Percentiles rank a stretch among this genome's conserved stretches.
phyloP scores from a whole-genome alignment of 2,113 vertebrate species.

The Ptyas mucosa region DNA sequence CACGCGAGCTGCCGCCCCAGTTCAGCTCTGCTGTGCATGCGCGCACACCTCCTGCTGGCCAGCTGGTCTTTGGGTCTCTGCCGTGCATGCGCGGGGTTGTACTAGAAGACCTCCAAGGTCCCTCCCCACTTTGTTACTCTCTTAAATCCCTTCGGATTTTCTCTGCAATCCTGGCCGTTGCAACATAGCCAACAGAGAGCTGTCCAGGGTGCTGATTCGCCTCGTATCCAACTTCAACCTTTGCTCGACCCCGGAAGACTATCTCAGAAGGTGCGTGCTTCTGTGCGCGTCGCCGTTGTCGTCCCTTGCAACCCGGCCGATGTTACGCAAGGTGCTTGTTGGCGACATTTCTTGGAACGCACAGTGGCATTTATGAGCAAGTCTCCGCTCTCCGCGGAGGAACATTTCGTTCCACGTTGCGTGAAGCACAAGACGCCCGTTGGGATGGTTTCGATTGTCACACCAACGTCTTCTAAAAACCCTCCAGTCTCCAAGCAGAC shows the following conservation, averaged over 20 bases:
- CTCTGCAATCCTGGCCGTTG: background rate
- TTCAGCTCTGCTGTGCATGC: no score
- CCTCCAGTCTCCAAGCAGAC: background rate
- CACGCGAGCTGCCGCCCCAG: no score
- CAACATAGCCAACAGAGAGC: background rate
- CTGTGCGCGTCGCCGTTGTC: background rate
- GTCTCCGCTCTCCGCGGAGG: background rate
- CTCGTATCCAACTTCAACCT: background rate
- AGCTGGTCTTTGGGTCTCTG: no score
- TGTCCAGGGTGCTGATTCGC: background rate
- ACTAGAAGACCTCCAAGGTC: background rate
- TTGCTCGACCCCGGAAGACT: background rate
- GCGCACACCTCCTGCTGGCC: no score
- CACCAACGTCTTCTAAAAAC: background rate
- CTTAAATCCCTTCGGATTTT: background rate
- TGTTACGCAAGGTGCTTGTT: background rate
- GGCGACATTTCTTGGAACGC: background rate
- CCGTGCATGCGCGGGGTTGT: background rate
- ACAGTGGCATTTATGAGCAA: background rate
- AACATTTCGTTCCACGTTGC: background rate
- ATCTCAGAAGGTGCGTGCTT: background rate
- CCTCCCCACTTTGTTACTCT: background rate
- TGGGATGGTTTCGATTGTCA: background rate
- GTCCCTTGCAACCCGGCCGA: background rate
- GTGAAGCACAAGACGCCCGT: background rate